phyloP scores from a whole-genome alignment of 2,888 invertebrate genomes.

The Trissolcus japonicus region DNA sequence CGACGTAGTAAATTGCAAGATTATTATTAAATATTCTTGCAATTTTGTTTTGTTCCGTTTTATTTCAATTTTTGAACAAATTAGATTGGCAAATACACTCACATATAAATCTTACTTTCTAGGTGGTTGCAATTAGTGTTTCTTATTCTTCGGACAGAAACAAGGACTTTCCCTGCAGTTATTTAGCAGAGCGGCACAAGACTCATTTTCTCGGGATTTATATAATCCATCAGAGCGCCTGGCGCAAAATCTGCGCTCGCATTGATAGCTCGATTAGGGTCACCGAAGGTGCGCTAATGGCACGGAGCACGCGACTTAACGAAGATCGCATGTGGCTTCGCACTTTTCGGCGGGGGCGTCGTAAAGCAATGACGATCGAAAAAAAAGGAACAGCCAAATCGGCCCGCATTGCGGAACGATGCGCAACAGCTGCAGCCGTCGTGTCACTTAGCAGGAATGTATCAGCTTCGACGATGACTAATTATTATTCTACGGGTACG shows the following conservation, averaged over 20 bases:
- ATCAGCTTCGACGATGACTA: constrained; percentile 68
- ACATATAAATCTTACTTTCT: constrained; percentile 51
- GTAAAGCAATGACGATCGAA: constrained; percentile 8
- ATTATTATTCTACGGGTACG: constrained; percentile 70
- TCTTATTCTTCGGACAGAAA: constrained; percentile 39
- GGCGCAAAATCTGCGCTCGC: constrained; percentile 6
- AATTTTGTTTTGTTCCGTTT: neutral
- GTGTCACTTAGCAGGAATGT: constrained; percentile 72
- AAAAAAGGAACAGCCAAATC: constrained; percentile 37
- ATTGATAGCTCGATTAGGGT: constrained; percentile 29
- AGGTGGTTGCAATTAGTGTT: constrained; percentile 50
- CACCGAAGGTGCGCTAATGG: constrained; percentile 31
- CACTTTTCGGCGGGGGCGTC: constrained; percentile 50
- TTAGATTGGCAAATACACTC: constrained; percentile 9
- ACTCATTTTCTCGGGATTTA: constrained; percentile 26
- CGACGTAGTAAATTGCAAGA: too few species aligned
- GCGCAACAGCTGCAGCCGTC: constrained; percentile 71
- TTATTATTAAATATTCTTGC: too few species aligned
- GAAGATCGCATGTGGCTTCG: constrained; percentile 50
- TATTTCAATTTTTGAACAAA: constrained; percentile 3
- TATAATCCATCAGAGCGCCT: constrained; percentile 24
- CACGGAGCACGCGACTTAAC: constrained; percentile 47
- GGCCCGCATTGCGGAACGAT: constrained; percentile 60
- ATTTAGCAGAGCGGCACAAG: constrained; percentile 26
- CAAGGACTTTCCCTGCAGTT: constrained; percentile 44